Base-by-base conservation (phyloP, 2,888 invertebrate genomes). In the Anticlea derivata region DNA sequence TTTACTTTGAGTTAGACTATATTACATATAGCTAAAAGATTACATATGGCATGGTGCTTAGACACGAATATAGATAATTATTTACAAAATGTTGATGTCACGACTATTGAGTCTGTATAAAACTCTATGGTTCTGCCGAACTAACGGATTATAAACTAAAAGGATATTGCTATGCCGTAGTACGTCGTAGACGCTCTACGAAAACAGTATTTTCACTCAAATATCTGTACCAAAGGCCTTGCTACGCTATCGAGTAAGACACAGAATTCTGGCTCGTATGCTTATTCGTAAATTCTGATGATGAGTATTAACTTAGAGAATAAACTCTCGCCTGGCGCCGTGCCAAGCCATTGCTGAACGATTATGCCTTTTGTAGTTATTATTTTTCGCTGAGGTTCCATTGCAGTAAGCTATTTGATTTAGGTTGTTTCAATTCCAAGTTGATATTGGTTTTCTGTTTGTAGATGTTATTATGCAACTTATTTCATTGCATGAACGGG, bases 351-450 rank as follows among this genome's bases (percentile, higher is more conserved):
- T 64, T 60, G 61, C 65, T 50, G 45, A 72, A 74, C 74, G 75
- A 77, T 82, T 74, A 81, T 72, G 63, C 63, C 72, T 65, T 69
- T 72, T 74, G 68, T 68, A 73, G 61, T 76, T 68, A 70, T 66
- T 65, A 66, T 62, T 56, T 49, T 46, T 31, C 37, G 11, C 12
- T 20, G 39, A 37, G 41, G 35, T 31, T 35, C 50, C 43, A 40
- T 50, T 45, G 20, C 17, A 29, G 24, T 44, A 12, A 13, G 40
- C 13, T 22, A 29, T 48, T 34, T 27, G 7, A 34, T 40, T 23
- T n/a, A 12, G 24, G 10, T 38, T 38, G 26, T 29, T 39, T 20
- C 29, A 29, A 20, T 17, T 10, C 8, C 13, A 13, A 26, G n/a
- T 26, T 27, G 27, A 24, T 37, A 37, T 37, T 37, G 4, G 24